A percentile compares a stretch with the other conserved stretches of the same genome.
phyloP scores from a whole-genome alignment of 2,888 invertebrate species.

The Drosophila kuntzei region DNA sequence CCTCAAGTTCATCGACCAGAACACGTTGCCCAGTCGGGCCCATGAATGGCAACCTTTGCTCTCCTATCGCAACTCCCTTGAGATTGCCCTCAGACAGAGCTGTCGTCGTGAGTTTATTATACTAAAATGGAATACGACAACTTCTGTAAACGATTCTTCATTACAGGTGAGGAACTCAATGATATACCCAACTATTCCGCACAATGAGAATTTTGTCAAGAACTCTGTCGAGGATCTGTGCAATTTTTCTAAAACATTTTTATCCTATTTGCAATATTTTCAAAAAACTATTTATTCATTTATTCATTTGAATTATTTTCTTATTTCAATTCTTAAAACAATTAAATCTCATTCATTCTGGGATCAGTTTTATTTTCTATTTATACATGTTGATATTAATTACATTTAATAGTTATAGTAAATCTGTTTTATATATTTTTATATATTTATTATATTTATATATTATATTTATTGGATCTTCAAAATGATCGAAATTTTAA shows the following conservation, averaged over 20 bases:
- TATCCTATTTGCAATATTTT: background rate
- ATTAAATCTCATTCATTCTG: no score
- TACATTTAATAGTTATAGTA: no score
- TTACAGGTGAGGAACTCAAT: constrained; percentile 23
- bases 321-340: background rate
- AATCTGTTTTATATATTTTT: no score
- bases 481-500: no score
- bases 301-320: background rate
- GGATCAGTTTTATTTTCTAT: no score
- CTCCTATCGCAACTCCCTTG: constrained; percentile 39
- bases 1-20: constrained; percentile 29
- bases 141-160: background rate
- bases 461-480: no score
- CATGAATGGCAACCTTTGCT: constrained; percentile 38
- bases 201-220: background rate
- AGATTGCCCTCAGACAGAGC: constrained; percentile 15
- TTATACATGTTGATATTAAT: no score
- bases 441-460: no score
- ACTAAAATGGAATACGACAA: background rate
- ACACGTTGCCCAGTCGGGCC: constrained; percentile 1
- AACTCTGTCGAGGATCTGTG: background rate
- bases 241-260: background rate
- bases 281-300: background rate
- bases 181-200: background rate
- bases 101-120: constrained; percentile 32